A percentile compares a stretch with the other conserved stretches of the same genome.
phyloP scores from a whole-genome alignment of 2,797 vertebrate genomes.

The Ctenopoma multispine region DNA sequence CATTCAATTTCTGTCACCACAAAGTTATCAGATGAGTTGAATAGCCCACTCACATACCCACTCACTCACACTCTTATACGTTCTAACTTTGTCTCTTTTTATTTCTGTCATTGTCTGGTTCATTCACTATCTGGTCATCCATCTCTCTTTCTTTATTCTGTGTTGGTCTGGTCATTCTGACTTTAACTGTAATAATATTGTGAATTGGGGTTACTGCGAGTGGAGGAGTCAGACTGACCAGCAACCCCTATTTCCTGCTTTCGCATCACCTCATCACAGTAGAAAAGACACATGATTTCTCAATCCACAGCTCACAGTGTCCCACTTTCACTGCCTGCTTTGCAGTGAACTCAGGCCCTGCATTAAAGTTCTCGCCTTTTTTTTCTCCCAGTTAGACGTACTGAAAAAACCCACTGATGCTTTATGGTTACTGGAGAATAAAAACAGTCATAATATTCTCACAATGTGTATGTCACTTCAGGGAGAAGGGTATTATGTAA shows the following conservation, averaged over 20 bases:
- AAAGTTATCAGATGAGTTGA: slow-evolving; percentile 35
- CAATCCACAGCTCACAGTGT: slow-evolving; percentile 45
- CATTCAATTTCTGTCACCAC: slow-evolving; percentile 33
- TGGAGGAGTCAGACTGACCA: slow-evolving; percentile 66
- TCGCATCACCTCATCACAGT: slow-evolving; percentile 67
- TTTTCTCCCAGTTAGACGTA: background rate
- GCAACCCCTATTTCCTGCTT: slow-evolving; percentile 76
- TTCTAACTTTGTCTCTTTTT: slow-evolving; percentile 37
- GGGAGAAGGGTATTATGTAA: background rate
- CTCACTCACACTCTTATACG: background rate
- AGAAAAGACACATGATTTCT: slow-evolving; percentile 70
- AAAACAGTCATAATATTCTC: slow-evolving; percentile 14
- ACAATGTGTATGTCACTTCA: slow-evolving; percentile 16
- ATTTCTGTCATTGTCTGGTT: slow-evolving; percentile 25
- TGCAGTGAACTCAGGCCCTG: slow-evolving; percentile 17
- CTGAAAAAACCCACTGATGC: too few relatives aligned
- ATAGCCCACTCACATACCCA: slow-evolving; percentile 1
- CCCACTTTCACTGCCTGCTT: slow-evolving; percentile 43
- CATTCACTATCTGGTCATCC: slow-evolving; percentile 40
- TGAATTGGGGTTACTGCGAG: slow-evolving; percentile 75
- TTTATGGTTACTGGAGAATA: slow-evolving; percentile 12
- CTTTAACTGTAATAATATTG: slow-evolving; percentile 78
- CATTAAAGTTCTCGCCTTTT: slow-evolving; percentile 15
- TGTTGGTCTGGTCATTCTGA: slow-evolving; percentile 57
- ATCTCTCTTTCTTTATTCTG: slow-evolving; percentile 41